Conservation (phyloP, 2,888 invertebrate genomes). For the Carabus problematicus region DNA sequence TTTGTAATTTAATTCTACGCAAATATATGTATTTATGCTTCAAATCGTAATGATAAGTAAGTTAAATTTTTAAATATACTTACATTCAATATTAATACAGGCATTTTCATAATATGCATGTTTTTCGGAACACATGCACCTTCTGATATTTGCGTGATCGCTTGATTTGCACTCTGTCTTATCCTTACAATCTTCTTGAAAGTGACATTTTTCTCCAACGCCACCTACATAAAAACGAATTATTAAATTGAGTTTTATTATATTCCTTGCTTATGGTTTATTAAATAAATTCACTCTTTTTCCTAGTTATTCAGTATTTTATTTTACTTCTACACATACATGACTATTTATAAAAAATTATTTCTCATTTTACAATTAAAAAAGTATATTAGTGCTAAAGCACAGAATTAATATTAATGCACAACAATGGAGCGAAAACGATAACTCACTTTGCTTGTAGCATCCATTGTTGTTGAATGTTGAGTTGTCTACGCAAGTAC, state of each 20-base stretch:
- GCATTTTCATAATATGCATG: background rate
- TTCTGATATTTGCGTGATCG: background rate
- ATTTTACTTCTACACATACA: too few relatives aligned
- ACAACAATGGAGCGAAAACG: too few relatives aligned
- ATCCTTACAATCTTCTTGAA: conserved; percentile 3
- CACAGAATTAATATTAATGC: too few relatives aligned
- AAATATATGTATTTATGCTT: background rate
- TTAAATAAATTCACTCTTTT: too few relatives aligned
- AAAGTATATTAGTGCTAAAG: too few relatives aligned
- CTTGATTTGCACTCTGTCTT: background rate
- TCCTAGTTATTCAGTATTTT: too few relatives aligned
- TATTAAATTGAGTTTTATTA: too few relatives aligned
- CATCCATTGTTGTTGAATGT: background rate
- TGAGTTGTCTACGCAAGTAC: background rate
- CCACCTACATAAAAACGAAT: background rate
- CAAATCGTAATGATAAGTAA: background rate
- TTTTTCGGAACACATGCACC: background rate
- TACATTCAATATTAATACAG: background rate
- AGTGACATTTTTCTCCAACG: conserved; percentile 17
- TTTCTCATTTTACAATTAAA: too few relatives aligned
- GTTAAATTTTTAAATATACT: background rate
- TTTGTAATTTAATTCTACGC: too few relatives aligned
- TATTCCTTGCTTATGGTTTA: too few relatives aligned
- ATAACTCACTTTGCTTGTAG: conserved; percentile 3
- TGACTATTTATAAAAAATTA: too few relatives aligned